A percentile compares a stretch with the other conserved stretches of the same genome.
Evolutionary conservation across 2,888 invertebrate species (phyloP).

Genomic region (Bugula neritina): DNA sequence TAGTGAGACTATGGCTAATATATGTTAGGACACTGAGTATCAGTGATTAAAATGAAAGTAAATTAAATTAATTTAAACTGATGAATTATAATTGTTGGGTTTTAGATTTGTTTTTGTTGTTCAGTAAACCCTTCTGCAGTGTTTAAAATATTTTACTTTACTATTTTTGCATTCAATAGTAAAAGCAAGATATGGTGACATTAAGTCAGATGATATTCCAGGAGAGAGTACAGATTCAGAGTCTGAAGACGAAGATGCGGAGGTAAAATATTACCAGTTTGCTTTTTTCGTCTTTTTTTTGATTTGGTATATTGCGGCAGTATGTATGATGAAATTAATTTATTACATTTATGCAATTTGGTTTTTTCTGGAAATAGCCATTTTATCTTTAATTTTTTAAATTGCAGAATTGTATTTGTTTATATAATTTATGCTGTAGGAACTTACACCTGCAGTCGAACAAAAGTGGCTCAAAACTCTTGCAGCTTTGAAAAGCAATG

Average conservation of each 20-base stretch:
- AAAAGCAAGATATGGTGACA: conserved; percentile 69
- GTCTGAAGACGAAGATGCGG: conserved; percentile 45
- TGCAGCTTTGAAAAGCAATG: conserved; percentile 76
- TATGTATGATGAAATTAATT: not conserved
- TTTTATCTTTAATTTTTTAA: no score
- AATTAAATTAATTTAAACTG: no score
- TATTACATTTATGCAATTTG: not conserved
- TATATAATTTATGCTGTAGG: no score
- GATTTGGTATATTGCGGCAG: not conserved
- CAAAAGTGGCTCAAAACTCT: conserved; percentile 81
- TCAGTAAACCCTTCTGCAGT: not conserved
- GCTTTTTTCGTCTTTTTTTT: not conserved
- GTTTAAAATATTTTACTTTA: not conserved
- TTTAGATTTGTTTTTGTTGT: not conserved
- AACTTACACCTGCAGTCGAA: conserved; percentile 66
- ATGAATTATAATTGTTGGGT: no score
- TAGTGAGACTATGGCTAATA: no score
- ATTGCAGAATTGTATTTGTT: no score
- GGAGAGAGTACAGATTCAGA: conserved; percentile 53
- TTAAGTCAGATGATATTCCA: conserved; percentile 51
- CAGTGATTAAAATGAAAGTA: no score
- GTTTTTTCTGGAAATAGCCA: no score
- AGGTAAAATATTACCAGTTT: conserved; percentile 35
- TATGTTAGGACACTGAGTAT: no score
- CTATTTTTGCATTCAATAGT: conserved; percentile 56